Evolutionary conservation across 2,797 vertebrate species (phyloP).

Genomic region (Oophaga sylvatica): DNA sequence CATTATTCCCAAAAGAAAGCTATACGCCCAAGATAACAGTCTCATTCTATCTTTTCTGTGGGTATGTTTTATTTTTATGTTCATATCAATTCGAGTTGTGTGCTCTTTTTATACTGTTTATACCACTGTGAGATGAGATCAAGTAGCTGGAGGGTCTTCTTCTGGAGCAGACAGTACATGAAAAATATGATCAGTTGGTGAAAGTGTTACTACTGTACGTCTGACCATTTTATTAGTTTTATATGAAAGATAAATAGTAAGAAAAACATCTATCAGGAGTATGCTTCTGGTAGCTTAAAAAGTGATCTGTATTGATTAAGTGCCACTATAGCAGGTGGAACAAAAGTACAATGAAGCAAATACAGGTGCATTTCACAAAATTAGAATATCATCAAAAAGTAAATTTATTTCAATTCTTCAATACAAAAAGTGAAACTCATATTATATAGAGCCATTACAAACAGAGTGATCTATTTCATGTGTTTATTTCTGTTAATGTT

Average conservation of each 20-base stretch:
- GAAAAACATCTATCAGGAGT: too few species aligned
- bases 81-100: background rate
- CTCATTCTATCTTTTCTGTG: conserved; percentile 29
- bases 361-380: too few species aligned
- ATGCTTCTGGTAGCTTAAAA: too few species aligned
- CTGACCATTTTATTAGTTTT: background rate
- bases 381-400: too few species aligned
- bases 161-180: background rate
- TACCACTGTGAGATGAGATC: background rate
- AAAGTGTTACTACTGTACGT: background rate
- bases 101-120: background rate
- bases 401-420: too few species aligned
- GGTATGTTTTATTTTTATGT: background rate
- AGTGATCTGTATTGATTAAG: too few species aligned
- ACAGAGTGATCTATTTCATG: too few species aligned
- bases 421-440: too few species aligned
- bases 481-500: too few species aligned
- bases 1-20: conserved; percentile 14
- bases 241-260: background rate
- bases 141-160: background rate
- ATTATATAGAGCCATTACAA: too few species aligned
- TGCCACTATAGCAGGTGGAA: too few species aligned
- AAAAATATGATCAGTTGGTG: background rate
- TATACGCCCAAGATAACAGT: conserved; percentile 13
- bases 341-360: too few species aligned